A percentile compares a stretch with the other conserved stretches of the same genome.
These are phyloP conservation scores for Kradibia gibbosae DNA, from an alignment of 1,140 invertebrate species.

Conservation along the genomic window DNA sequence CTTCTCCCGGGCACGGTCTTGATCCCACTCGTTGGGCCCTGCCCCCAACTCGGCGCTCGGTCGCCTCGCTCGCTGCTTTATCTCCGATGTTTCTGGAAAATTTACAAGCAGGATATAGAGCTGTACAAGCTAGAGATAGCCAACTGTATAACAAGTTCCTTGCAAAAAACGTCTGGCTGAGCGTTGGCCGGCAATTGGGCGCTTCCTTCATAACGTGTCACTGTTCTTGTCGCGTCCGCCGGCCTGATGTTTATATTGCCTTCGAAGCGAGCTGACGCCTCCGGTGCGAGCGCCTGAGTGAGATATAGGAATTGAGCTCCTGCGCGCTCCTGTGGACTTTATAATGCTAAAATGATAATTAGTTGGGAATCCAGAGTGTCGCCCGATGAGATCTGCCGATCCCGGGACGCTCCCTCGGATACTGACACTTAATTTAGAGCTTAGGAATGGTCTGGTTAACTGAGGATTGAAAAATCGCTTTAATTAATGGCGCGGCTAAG, in stretches of 20 bases:
- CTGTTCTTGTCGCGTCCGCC: background rate
- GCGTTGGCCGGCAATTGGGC: background rate
- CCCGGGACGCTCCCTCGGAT: background rate
- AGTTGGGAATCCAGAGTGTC: background rate
- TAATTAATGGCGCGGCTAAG: background rate
- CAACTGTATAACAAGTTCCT: slow-evolving; percentile 4
- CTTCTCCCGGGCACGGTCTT: too few species aligned
- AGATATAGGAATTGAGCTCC: background rate
- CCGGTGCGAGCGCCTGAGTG: background rate
- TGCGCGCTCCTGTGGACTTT: background rate
- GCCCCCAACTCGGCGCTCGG: too few species aligned
- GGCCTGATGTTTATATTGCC: background rate
- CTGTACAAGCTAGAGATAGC: background rate
- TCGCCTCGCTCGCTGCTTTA: background rate
- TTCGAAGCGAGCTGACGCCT: background rate
- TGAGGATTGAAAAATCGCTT: background rate
- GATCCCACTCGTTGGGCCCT: too few species aligned
- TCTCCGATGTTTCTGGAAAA: slow-evolving; percentile 6
- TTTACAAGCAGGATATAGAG: slow-evolving; percentile 4
- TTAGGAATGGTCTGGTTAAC: background rate
- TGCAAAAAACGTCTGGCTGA: background rate
- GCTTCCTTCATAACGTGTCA: background rate
- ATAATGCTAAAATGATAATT: background rate
- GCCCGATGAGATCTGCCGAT: background rate
- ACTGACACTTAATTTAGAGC: background rate